phyloP scores from a whole-genome alignment of 2,888 invertebrate species.

The Pseudoips prasinana region DNA sequence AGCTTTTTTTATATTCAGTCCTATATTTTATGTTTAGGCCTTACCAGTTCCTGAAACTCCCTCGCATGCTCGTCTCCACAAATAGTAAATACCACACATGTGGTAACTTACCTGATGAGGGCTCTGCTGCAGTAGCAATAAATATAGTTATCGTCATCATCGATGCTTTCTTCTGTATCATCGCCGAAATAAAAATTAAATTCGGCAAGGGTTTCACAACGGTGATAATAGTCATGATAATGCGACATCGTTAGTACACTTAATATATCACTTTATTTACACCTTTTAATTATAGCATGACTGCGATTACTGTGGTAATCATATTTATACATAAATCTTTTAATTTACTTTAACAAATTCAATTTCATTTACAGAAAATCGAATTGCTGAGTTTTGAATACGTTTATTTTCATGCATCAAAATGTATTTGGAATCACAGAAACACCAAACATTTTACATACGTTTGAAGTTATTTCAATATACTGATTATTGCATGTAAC shows the following conservation, averaged over 20 bases:
- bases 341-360: too few relatives aligned
- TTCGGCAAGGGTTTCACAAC: slow-evolving; percentile 87
- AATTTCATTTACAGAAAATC: slow-evolving; percentile 22
- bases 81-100: too few relatives aligned
- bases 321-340: too few relatives aligned
- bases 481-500: not conserved
- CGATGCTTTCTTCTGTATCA: slow-evolving; percentile 46
- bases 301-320: too few relatives aligned
- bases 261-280: not conserved
- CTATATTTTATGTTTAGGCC: too few relatives aligned
- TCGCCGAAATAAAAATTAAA: slow-evolving; percentile 76
- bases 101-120: slow-evolving; percentile 83
- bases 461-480: slow-evolving; percentile 1
- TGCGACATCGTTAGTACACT: slow-evolving; percentile 53
- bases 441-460: too few relatives aligned
- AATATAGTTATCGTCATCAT: slow-evolving; percentile 77
- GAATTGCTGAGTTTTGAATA: slow-evolving; percentile 17
- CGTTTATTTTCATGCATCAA: slow-evolving; percentile 9
- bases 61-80: too few relatives aligned
- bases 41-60: too few relatives aligned
- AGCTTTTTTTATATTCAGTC: too few relatives aligned
- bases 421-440: too few relatives aligned
- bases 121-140: slow-evolving; percentile 88
- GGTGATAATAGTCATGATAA: slow-evolving; percentile 68
- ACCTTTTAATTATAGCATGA: too few relatives aligned